Evolutionary conservation across 2,113 vertebrate genomes (phyloP).

Genomic region (Puntigrus tetrazona): DNA sequence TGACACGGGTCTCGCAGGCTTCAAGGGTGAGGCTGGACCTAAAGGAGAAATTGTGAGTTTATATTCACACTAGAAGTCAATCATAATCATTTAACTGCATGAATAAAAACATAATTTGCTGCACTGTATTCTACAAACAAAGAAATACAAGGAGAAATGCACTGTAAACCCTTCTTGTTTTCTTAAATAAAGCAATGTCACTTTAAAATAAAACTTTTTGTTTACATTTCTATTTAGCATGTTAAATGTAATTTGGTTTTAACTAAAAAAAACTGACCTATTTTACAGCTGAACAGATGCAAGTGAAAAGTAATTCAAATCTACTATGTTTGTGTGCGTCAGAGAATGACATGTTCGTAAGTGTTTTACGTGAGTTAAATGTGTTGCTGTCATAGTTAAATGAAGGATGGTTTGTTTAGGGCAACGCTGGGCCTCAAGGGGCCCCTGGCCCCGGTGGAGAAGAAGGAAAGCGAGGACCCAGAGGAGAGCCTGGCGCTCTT

Average conservation of each 20-base stretch:
- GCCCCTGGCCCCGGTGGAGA: slow-evolving; percentile 85
- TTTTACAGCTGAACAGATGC: neutral
- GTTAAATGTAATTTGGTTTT: neutral
- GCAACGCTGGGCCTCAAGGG: slow-evolving; percentile 85
- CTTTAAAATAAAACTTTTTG: neutral
- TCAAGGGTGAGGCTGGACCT: slow-evolving; percentile 92
- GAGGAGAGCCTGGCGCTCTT: slow-evolving; percentile 87
- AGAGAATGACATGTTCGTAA: neutral
- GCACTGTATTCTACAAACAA: neutral
- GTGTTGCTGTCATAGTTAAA: neutral
- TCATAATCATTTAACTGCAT: neutral
- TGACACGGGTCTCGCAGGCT: slow-evolving; percentile 87
- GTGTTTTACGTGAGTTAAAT: neutral
- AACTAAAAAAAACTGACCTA: neutral
- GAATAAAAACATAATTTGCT: neutral
- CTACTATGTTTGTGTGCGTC: neutral
- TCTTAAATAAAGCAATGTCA: neutral
- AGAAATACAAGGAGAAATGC: neutral
- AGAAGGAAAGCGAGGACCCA: slow-evolving; percentile 91
- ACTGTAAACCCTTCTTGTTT: neutral
- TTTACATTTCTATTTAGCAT: neutral
- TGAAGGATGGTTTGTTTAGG: slow-evolving; percentile 68
- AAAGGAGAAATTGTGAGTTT: slow-evolving; percentile 91
- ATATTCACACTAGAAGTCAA: neutral
- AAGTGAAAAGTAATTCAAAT: neutral